Base-by-base conservation (phyloP, 2,797 vertebrate genomes). In the Eulemur mongoz region DNA sequence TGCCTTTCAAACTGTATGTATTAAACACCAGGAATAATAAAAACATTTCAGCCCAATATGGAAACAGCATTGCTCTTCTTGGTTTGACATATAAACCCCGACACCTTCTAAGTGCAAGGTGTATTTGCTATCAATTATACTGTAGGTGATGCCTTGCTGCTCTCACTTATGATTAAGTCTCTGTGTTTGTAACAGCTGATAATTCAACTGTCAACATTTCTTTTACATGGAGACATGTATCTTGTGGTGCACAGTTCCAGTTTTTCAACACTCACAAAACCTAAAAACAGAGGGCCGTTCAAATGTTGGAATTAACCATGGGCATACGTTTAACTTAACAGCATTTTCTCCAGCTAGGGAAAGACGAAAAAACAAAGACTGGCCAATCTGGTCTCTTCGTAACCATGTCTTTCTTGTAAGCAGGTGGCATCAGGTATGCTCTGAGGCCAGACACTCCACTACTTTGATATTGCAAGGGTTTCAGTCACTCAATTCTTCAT, bases 121-220 rank as follows among this genome's bases (percentile, higher is more conserved):
- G 17, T 17, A 52, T 59, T 54, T 97, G 76, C 94, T 75, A 88
- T 95, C 96, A 94, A 15, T 83, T 89, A 93, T 17, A 45, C 81
- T 0, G 2, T 11, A 86, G 83, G 69, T 52, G 92, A 85, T 48
- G 59, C 48, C 83, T 93, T 45, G 59, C 81, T 54, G 40, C 59
- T 92, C 88, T 80, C 72, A 40, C 72, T 76, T 69, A 61, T 30
- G 95, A 96, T 90, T 85, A 82, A 86, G 48, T 43, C 90, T 80
- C 73, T 89, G 32, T 93, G 79, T 96, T 94, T 97, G 76, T 90
- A 97, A 97, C 91, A 94, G 92, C 89, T 93, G 96, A 93, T 95
- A 97, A 97, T 97, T 94, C 94, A 96, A 93, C 92, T 95, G 95
- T 91, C 93, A 96, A 94, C 92, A 91, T 96, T 96, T 96, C 91